These are phyloP conservation scores for Characodon lateralis DNA, from an alignment of 2,797 vertebrate species.

Conservation along the genomic window DNA sequence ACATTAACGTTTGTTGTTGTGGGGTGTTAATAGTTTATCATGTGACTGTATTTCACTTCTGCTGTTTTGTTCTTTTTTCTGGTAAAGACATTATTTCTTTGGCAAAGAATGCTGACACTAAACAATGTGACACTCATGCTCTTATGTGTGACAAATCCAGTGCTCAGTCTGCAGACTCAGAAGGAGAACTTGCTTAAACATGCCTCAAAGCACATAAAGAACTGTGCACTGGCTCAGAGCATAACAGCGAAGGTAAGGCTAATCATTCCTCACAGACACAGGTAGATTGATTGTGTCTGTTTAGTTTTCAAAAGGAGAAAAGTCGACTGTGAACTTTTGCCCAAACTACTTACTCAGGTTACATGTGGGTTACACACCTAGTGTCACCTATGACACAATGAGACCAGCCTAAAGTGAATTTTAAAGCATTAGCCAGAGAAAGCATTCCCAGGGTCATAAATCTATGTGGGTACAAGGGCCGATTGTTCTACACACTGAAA, in stretches of 20 bases:
- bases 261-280: not conserved
- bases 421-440: conserved; percentile 1
- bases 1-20: not conserved
- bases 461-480: conserved; percentile 1
- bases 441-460: not conserved
- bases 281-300: not conserved
- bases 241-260: not conserved
- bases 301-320: not conserved
- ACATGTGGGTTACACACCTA: conserved; percentile 1
- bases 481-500: not conserved
- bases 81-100: not conserved
- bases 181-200: conserved; percentile 2
- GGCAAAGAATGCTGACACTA: not conserved
- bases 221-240: not conserved
- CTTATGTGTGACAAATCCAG: not conserved
- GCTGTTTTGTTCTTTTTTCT: not conserved
- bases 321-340: not conserved
- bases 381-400: not conserved
- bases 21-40: not conserved
- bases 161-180: not conserved
- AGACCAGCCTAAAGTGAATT: not conserved
- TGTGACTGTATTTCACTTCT: not conserved
- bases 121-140: not conserved
- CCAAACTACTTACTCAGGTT: conserved; percentile 5
- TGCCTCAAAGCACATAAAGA: not conserved